These are phyloP conservation scores for Lophius americanus DNA, from an alignment of 2,797 vertebrate genomes.

Conservation along the genomic window DNA sequence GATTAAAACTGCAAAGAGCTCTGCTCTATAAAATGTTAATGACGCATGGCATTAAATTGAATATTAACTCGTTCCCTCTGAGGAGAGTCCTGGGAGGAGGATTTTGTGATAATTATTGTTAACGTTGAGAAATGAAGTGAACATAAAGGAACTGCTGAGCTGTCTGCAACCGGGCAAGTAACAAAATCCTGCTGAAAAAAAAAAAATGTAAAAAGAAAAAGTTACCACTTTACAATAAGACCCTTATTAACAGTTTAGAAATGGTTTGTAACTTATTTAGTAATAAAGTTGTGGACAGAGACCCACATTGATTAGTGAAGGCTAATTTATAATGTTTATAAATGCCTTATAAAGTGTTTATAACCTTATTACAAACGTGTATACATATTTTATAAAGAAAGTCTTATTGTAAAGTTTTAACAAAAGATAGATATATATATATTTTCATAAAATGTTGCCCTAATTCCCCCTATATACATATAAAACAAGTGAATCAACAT, in stretches of 20 bases:
- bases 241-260: no score
- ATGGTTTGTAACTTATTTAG: no score
- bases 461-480: constrained; percentile 24
- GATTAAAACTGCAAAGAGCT: constrained; percentile 34
- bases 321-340: no score
- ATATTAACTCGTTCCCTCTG: constrained; percentile 9
- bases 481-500: constrained; percentile 23
- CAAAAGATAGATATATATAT: no score
- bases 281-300: no score
- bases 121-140: constrained; percentile 17
- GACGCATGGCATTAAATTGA: constrained; percentile 51
- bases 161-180: constrained; percentile 14
- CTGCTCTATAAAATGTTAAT: constrained; percentile 46
- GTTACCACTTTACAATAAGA: background rate
- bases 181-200: constrained; percentile 17
- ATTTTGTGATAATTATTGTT: constrained; percentile 33
- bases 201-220: constrained; percentile 21
- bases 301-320: no score
- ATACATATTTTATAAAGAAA: no score
- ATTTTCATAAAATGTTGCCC: no score
- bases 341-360: no score
- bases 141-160: constrained; percentile 8
- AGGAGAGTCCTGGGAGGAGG: constrained; percentile 11
- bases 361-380: no score
- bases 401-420: no score